Evolutionary conservation across 35 echinoderm and acorn worm genomes (phyloP).

Genomic region (Nesometra sesokonis): DNA sequence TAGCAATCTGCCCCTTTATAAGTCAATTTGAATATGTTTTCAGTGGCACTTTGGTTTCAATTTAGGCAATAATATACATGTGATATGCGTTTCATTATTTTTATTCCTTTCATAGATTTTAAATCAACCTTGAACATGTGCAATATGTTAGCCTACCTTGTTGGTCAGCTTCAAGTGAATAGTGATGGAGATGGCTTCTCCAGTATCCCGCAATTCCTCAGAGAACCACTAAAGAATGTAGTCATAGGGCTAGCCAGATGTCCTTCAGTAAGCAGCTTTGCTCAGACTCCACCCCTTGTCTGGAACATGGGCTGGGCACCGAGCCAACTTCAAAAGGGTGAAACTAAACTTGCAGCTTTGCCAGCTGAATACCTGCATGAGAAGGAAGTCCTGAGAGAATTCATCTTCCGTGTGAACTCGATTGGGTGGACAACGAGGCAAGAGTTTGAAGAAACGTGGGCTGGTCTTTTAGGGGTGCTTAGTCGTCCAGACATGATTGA

Average conservation of each 20-base stretch:
- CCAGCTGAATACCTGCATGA: conserved; percentile 88
- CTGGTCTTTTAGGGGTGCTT: conserved; percentile 72
- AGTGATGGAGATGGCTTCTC: conserved; percentile 16
- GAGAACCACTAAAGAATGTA: conserved; percentile 58
- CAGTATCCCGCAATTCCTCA: conserved; percentile 64
- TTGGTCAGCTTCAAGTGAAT: conserved; percentile 39
- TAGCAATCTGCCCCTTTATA: no score
- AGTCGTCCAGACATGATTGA: conserved; percentile 53
- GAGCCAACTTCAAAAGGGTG: conserved; percentile 28
- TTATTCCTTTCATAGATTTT: conserved; percentile 27
- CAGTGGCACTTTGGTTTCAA: no score
- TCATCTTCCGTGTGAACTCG: conserved; percentile 66
- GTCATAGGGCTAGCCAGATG: conserved; percentile 64
- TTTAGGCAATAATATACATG: no score
- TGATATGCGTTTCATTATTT: background rate
- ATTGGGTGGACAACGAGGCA: conserved; percentile 91
- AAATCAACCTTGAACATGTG: conserved; percentile 43
- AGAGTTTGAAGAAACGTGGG: conserved; percentile 97
- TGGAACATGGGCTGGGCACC: conserved; percentile 95
- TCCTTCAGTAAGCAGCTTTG: conserved; percentile 78
- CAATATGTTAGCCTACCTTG: conserved; percentile 47
- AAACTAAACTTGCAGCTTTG: conserved; percentile 56
- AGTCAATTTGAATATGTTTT: no score
- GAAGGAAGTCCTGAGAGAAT: conserved; percentile 74
- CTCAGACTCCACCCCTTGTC: conserved; percentile 70